Evolutionary conservation across 2,797 vertebrate genomes (phyloP).

Genomic region (Nyctalus aviator): DNA sequence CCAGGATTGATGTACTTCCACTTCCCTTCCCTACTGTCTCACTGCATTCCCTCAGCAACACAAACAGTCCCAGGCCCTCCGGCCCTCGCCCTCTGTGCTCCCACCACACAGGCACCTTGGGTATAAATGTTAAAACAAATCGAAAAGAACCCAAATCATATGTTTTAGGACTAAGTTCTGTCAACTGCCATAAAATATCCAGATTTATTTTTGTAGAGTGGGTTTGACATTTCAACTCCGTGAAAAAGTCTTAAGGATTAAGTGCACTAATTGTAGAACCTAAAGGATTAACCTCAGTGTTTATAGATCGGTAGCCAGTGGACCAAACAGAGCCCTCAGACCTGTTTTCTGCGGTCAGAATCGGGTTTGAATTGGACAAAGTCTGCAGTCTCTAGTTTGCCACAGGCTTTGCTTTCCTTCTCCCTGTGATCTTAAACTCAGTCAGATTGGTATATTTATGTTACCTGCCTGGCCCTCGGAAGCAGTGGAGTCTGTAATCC

Average conservation of each 20-base stretch:
- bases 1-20: constrained; percentile 79
- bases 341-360: constrained; percentile 40
- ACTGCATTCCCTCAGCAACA: constrained; percentile 33
- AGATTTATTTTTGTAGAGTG: not conserved
- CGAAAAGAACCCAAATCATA: constrained; percentile 6
- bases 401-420: constrained; percentile 19
- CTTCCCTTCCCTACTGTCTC: constrained; percentile 72
- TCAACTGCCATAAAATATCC: constrained; percentile 30
- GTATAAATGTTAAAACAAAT: constrained; percentile 70
- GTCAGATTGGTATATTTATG: constrained; percentile 24
- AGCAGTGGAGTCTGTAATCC: constrained; percentile 67
- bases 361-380: not conserved
- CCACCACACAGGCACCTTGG: constrained; percentile 75
- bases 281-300: constrained; percentile 23
- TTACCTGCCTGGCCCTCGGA: constrained; percentile 60
- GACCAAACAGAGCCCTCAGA: constrained; percentile 19
- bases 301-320: not conserved
- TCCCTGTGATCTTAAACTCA: constrained; percentile 29
- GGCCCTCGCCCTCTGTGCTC: constrained; percentile 29
- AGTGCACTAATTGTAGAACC: not conserved
- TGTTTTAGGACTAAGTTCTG: constrained; percentile 37
- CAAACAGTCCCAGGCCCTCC: not conserved
- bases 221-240: not conserved
- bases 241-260: constrained; percentile 41
- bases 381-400: not conserved